A percentile compares a stretch with the other conserved stretches of the same genome.
These are phyloP conservation scores for Coenonympha glycerion DNA, from an alignment of 2,888 invertebrate genomes.

Conservation along the genomic window DNA sequence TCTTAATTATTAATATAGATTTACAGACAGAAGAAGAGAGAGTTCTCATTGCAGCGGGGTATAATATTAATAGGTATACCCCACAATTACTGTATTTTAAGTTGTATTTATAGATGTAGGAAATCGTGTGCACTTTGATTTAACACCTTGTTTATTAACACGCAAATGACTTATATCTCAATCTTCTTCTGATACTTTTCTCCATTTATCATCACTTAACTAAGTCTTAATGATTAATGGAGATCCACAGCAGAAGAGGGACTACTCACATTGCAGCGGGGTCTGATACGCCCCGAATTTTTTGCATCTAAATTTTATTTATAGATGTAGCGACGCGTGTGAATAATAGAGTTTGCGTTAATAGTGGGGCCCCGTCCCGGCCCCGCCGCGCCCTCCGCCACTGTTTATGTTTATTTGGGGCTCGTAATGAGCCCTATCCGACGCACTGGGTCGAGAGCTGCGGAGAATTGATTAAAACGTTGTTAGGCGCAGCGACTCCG, in stretches of 20 bases:
- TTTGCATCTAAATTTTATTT: slow-evolving; percentile 61
- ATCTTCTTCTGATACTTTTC: slow-evolving; percentile 1
- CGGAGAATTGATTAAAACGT: slow-evolving; percentile 75
- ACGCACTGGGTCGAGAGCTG: slow-evolving; percentile 73
- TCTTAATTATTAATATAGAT: no score
- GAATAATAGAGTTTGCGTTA: slow-evolving; percentile 57
- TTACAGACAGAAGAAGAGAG: no score
- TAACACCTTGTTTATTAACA: no score
- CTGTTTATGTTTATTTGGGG: slow-evolving; percentile 75
- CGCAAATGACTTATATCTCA: no score
- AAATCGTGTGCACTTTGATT: no score
- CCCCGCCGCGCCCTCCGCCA: slow-evolving; percentile 60
- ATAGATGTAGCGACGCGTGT: slow-evolving; percentile 72
- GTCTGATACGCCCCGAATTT: slow-evolving; percentile 47
- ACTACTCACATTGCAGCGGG: slow-evolving; percentile 47
- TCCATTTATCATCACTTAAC: slow-evolving; percentile 1
- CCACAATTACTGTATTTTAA: no score
- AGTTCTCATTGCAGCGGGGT: no score
- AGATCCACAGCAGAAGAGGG: background rate
- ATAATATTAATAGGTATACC: no score
- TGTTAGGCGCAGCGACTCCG: slow-evolving; percentile 70
- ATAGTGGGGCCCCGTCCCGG: slow-evolving; percentile 71
- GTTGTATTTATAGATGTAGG: no score
- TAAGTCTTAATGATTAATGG: slow-evolving; percentile 7
- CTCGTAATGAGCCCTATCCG: slow-evolving; percentile 72